phyloP scores from a whole-genome alignment of 2,113 vertebrate species.

The Cryptoleucopteryx plumbea region DNA sequence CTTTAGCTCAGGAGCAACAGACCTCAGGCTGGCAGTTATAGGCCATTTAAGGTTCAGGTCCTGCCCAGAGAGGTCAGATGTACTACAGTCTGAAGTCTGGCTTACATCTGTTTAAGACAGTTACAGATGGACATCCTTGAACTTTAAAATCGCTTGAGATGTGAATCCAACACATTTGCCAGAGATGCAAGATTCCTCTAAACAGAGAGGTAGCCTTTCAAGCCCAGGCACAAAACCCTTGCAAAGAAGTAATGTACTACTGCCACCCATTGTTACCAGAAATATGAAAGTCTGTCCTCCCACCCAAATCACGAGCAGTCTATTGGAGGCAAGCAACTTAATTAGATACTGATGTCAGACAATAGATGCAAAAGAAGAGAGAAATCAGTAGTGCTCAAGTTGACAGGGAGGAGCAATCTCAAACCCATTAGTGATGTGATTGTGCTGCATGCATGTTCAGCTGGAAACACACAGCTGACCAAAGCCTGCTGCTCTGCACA shows the following conservation, averaged over 20 bases:
- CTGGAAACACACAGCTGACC: not conserved
- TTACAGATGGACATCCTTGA: not conserved
- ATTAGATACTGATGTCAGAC: not conserved
- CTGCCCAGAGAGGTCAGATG: not conserved
- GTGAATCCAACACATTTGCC: not conserved
- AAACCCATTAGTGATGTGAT: not conserved
- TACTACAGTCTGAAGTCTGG: not conserved
- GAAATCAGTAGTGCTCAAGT: not conserved
- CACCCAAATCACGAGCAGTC: not conserved
- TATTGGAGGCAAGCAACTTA: not conserved
- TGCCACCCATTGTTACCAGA: not conserved
- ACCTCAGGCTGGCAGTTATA: not conserved
- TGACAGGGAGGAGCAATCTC: not conserved
- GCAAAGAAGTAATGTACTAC: not conserved
- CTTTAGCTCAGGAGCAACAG: not conserved
- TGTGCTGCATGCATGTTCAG: not conserved
- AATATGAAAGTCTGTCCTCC: not conserved
- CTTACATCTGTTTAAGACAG: not conserved
- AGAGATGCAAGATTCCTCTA: not conserved
- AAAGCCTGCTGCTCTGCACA: not conserved
- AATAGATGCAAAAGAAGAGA: not conserved
- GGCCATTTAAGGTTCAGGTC: not conserved
- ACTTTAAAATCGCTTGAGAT: not conserved
- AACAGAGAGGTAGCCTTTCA: not conserved
- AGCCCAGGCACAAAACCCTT: not conserved